phyloP scores from a whole-genome alignment of 1,140 invertebrate genomes.

The Fopius arisanus region DNA sequence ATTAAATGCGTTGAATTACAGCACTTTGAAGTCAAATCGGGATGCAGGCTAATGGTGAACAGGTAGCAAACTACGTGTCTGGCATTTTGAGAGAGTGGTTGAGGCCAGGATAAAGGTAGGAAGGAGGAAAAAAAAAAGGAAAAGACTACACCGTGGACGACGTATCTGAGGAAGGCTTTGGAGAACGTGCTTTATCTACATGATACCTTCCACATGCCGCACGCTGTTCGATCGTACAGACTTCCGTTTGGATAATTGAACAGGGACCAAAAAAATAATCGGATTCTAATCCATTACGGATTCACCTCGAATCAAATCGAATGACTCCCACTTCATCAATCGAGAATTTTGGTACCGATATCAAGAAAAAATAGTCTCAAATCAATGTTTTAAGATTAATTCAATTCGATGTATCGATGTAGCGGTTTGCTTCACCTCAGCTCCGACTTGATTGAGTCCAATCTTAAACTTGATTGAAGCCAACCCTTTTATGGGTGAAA shows the following conservation, averaged over 20 bases:
- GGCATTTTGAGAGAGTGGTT: constrained; percentile 17
- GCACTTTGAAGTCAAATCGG: constrained; percentile 5
- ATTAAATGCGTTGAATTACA: constrained; percentile 23
- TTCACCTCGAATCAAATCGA: too few relatives aligned
- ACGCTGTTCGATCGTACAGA: background rate
- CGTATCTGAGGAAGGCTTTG: constrained; percentile 8
- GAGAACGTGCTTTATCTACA: constrained; percentile 28
- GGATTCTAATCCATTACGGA: too few relatives aligned
- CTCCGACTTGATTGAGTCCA: too few relatives aligned
- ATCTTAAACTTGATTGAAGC: too few relatives aligned
- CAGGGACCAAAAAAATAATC: too few relatives aligned
- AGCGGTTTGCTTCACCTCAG: too few relatives aligned
- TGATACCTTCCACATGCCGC: constrained; percentile 10
- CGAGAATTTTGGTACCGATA: too few relatives aligned
- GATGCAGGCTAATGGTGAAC: constrained; percentile 13
- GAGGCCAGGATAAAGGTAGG: background rate
- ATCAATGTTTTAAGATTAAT: too few relatives aligned
- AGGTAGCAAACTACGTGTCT: constrained; percentile 21
- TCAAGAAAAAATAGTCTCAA: too few relatives aligned
- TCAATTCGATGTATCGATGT: too few relatives aligned
- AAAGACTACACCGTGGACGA: background rate
- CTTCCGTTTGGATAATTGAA: background rate
- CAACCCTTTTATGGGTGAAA: too few relatives aligned
- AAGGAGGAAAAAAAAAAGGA: constrained; percentile 1
- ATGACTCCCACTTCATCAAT: too few relatives aligned